A percentile compares a stretch with the other conserved stretches of the same genome.
phyloP scores from a whole-genome alignment of 2,797 vertebrate genomes.

The Amblyopsis hoosieri region DNA sequence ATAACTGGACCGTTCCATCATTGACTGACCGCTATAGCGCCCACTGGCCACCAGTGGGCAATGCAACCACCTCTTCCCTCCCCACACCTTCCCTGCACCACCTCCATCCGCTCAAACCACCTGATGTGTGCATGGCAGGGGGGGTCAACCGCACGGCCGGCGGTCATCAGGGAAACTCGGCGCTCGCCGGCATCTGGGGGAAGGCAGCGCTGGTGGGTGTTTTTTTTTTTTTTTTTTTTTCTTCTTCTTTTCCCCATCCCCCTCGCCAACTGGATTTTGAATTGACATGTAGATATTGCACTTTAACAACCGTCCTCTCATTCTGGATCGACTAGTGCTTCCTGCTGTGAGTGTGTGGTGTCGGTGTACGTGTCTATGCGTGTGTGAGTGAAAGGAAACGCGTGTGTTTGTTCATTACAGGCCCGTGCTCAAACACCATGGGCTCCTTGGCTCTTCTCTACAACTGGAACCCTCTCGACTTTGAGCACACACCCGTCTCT shows the following conservation, averaged over 20 bases:
- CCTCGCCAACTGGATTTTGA: constrained; percentile 24
- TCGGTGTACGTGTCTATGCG: constrained; percentile 47
- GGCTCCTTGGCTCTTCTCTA: not conserved
- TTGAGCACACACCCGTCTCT: constrained; percentile 62
- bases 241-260: too few relatives aligned
- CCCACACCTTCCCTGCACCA: not conserved
- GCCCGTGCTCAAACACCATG: constrained; percentile 23
- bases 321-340: constrained; percentile 79
- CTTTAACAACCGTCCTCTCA: constrained; percentile 77
- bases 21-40: constrained; percentile 45
- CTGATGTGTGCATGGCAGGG: constrained; percentile 21
- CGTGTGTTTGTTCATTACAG: constrained; percentile 17
- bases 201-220: constrained; percentile 48
- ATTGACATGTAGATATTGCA: constrained; percentile 78
- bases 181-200: constrained; percentile 52
- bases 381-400: constrained; percentile 13
- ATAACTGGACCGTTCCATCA: constrained; percentile 35
- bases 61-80: constrained; percentile 26
- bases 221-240: constrained; percentile 7
- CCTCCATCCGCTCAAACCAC: not conserved
- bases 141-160: constrained; percentile 54
- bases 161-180: constrained; percentile 73
- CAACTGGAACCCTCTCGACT: constrained; percentile 42
- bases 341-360: constrained; percentile 58
- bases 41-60: constrained; percentile 54